phyloP scores from a whole-genome alignment of 1,140 invertebrate genomes.

The Penaeus indicus region DNA sequence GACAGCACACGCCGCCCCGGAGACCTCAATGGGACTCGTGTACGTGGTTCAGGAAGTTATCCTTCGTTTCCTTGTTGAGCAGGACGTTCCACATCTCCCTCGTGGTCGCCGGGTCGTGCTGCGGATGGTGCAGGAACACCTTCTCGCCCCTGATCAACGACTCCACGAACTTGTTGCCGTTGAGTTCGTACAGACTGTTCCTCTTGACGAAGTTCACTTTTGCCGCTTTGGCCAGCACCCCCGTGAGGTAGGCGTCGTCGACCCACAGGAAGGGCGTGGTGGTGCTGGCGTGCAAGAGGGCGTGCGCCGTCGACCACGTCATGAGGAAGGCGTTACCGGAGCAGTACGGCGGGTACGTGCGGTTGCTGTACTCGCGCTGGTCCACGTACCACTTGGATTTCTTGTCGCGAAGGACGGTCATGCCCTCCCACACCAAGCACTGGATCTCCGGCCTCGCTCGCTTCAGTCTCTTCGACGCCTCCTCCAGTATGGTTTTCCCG shows the following conservation, averaged over 20 bases:
- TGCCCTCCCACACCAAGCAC: slow-evolving; percentile 69
- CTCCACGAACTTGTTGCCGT: slow-evolving; percentile 25
- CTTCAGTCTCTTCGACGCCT: slow-evolving; percentile 41
- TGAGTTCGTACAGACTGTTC: slow-evolving; percentile 63
- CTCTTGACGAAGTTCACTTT: slow-evolving; percentile 68
- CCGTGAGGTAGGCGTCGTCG: slow-evolving; percentile 73
- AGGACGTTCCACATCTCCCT: slow-evolving; percentile 16
- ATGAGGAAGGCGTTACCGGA: slow-evolving; percentile 71
- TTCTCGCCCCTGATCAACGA: slow-evolving; percentile 28
- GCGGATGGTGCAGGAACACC: slow-evolving; percentile 27
- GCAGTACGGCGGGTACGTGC: slow-evolving; percentile 70
- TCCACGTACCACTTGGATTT: slow-evolving; percentile 70
- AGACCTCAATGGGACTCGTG: too few relatives aligned
- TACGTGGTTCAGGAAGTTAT: too few relatives aligned
- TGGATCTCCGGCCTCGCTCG: neutral
- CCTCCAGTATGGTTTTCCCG: slow-evolving; percentile 68
- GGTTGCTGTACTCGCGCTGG: slow-evolving; percentile 67
- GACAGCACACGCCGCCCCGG: too few relatives aligned
- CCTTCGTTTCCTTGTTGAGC: slow-evolving; percentile 8
- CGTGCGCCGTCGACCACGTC: slow-evolving; percentile 69
- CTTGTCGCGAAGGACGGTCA: slow-evolving; percentile 68
- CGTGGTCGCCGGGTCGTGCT: neutral
- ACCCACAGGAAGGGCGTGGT: slow-evolving; percentile 71
- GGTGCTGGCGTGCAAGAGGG: slow-evolving; percentile 68
- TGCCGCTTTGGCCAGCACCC: slow-evolving; percentile 69